Conservation (phyloP, 1,140 invertebrate genomes). For the Leptinotarsa texana region DNA sequence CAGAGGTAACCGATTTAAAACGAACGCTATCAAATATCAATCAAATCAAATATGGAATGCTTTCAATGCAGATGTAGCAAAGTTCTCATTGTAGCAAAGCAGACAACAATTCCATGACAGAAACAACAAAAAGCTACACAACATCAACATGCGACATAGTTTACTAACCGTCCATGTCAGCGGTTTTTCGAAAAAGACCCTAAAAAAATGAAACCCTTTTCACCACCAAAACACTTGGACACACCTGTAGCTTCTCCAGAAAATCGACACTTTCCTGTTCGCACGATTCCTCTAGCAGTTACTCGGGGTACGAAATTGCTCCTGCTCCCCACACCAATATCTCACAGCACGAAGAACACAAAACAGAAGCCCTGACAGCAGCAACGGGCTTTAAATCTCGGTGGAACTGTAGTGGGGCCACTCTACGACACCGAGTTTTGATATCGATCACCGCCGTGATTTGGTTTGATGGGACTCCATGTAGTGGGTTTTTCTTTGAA, state of each 20-base stretch:
- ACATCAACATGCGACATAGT: neutral
- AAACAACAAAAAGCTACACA: neutral
- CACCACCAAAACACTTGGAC: neutral
- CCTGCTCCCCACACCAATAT: neutral
- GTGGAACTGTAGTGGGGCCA: conserved; percentile 10
- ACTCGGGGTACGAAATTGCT: neutral
- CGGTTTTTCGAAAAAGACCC: neutral
- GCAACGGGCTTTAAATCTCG: conserved; percentile 17
- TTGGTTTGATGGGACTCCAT: neutral
- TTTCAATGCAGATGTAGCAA: too few species aligned
- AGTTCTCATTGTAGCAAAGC: neutral
- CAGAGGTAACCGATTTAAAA: too few species aligned
- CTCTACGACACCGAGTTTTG: neutral
- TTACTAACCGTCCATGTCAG: conserved; percentile 1
- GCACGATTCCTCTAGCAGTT: too few species aligned
- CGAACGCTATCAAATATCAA: too few species aligned
- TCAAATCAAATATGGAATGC: too few species aligned
- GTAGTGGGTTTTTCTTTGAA: conserved; percentile 5
- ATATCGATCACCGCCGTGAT: conserved; percentile 1
- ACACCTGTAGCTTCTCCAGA: neutral
- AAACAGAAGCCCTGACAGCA: neutral
- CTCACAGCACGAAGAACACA: conserved; percentile 6
- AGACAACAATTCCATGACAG: neutral
- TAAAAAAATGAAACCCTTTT: neutral
- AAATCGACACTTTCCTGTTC: neutral